Percentiles rank a stretch among this genome's conserved stretches.
These are phyloP conservation scores for Varanus salvator DNA, from an alignment of 2,113 vertebrate species.

Conservation along the genomic window DNA sequence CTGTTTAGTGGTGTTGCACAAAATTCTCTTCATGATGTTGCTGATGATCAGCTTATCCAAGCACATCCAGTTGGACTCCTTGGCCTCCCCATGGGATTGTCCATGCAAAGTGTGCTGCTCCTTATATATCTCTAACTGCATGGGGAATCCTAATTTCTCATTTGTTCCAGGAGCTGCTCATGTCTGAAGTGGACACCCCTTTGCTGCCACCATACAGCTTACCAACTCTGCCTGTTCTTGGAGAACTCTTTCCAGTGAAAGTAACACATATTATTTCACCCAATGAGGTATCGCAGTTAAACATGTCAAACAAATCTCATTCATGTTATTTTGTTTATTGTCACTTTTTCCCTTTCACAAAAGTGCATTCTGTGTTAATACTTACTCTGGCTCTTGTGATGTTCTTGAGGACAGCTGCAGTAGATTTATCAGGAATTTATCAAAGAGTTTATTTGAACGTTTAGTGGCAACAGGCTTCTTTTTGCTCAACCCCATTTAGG, in stretches of 20 bases:
- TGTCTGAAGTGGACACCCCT: conserved; percentile 53
- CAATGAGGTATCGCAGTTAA: conserved; percentile 80
- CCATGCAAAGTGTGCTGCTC: not conserved
- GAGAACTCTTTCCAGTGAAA: conserved; percentile 78
- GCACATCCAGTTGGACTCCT: not conserved
- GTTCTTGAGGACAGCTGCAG: not conserved
- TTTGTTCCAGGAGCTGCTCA: conserved; percentile 78
- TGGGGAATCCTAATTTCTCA: conserved; percentile 35
- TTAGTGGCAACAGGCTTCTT: no score
- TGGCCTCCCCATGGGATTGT: not conserved
- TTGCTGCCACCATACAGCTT: conserved; percentile 70
- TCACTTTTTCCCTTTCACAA: not conserved
- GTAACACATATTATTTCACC: conserved; percentile 90
- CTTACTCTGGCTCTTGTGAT: no score
- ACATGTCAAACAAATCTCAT: not conserved
- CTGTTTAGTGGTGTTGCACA: not conserved
- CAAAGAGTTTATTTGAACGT: not conserved
- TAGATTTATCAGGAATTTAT: not conserved
- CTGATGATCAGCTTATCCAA: not conserved
- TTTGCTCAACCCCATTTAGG: no score
- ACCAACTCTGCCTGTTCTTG: conserved; percentile 76
- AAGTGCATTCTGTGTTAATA: not conserved
- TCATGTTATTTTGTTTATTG: not conserved
- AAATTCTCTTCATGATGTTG: not conserved
- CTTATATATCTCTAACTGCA: not conserved